phyloP scores from a whole-genome alignment of 1,140 invertebrate species.

The Bemisia tabaci region DNA sequence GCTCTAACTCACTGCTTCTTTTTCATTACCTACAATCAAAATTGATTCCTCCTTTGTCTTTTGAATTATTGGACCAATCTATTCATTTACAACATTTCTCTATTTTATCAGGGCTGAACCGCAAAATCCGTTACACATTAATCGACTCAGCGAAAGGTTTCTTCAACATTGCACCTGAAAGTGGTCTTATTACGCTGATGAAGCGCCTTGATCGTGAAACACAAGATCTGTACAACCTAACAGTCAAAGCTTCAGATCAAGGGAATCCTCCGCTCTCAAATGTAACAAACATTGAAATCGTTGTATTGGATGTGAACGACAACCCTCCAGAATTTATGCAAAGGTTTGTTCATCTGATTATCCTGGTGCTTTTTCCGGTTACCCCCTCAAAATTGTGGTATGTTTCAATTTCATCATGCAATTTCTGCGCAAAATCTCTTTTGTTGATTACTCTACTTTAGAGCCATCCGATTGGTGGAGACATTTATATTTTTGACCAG shows the following conservation, averaged over 20 bases:
- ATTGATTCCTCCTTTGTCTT: too few species aligned
- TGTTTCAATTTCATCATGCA: too few species aligned
- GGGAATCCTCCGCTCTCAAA: constrained; percentile 52
- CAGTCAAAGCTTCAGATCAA: constrained; percentile 64
- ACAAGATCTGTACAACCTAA: constrained; percentile 67
- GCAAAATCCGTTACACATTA: constrained; percentile 69
- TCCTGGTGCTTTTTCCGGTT: too few species aligned
- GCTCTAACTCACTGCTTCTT: too few species aligned
- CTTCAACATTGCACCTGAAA: constrained; percentile 58
- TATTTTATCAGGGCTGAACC: constrained; percentile 49
- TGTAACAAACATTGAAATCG: constrained; percentile 40
- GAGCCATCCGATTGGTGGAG: too few species aligned
- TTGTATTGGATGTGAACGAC: constrained; percentile 76
- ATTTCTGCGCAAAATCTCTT: too few species aligned
- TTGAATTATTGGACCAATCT: too few species aligned
- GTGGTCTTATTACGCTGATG: constrained; percentile 67
- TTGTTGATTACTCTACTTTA: too few species aligned
- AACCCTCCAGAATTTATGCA: constrained; percentile 84
- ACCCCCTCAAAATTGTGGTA: too few species aligned
- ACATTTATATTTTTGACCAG: too few species aligned
- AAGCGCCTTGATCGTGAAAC: constrained; percentile 76
- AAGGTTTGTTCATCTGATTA: too few species aligned
- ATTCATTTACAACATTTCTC: constrained; percentile 8
- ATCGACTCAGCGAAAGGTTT: constrained; percentile 47
- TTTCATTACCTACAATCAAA: too few species aligned